phyloP scores from a whole-genome alignment of 2,888 invertebrate genomes.

The Gnatocerus cornutus region DNA sequence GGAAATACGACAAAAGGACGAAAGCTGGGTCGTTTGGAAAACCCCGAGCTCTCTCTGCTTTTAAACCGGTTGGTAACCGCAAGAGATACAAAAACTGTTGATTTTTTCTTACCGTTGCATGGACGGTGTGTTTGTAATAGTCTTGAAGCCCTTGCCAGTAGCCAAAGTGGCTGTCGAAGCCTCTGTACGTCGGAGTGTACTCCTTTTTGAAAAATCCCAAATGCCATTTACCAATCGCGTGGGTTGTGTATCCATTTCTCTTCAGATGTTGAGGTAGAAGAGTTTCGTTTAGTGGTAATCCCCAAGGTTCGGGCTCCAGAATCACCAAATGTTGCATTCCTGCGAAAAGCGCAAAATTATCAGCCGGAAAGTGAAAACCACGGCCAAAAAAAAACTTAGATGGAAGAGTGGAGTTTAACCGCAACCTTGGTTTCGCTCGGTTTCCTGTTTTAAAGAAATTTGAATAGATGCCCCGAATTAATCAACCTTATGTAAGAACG shows the following conservation, averaged over 20 bases:
- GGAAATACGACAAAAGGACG: slow-evolving; percentile 11
- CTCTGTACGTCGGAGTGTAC: slow-evolving; percentile 83
- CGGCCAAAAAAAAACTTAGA: slow-evolving; percentile 10
- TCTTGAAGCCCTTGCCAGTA: slow-evolving; percentile 89
- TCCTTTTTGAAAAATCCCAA: slow-evolving; percentile 84
- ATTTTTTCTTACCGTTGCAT: slow-evolving; percentile 69
- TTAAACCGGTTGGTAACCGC: background rate
- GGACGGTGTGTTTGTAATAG: slow-evolving; percentile 81
- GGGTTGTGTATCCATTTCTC: slow-evolving; percentile 81
- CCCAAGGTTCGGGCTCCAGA: slow-evolving; percentile 81
- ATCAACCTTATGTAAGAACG: slow-evolving; percentile 9
- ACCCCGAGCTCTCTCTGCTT: background rate
- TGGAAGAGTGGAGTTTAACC: slow-evolving; percentile 35
- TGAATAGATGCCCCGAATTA: slow-evolving; percentile 11
- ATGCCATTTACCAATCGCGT: slow-evolving; percentile 91
- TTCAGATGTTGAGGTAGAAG: slow-evolving; percentile 78
- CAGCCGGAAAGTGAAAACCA: slow-evolving; percentile 27
- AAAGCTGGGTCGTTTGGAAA: background rate
- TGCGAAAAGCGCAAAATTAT: slow-evolving; percentile 57
- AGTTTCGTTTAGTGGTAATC: slow-evolving; percentile 77
- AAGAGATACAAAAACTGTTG: background rate
- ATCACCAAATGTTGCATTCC: slow-evolving; percentile 85
- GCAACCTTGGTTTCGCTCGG: slow-evolving; percentile 47
- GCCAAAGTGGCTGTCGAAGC: slow-evolving; percentile 88
- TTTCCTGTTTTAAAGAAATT: slow-evolving; percentile 25